Evolutionary conservation across 2,113 vertebrate species (phyloP).

Genomic region (Marmota monax): DNA sequence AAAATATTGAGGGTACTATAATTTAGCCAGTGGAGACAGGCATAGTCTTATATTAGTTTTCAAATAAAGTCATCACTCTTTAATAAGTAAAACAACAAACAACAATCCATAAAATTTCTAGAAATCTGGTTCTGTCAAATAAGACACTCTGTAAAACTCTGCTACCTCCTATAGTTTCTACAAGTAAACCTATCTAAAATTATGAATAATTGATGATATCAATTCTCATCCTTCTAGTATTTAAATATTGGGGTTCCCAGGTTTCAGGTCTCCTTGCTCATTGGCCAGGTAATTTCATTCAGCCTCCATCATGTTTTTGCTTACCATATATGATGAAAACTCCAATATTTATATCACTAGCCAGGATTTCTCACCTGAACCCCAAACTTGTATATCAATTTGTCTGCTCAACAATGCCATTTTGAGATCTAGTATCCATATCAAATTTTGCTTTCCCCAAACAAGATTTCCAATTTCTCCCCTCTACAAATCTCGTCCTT

Average conservation of each 20-base stretch:
- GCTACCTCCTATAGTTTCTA: background rate
- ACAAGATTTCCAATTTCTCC: conserved; percentile 17
- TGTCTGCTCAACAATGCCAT: background rate
- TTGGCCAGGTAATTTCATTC: background rate
- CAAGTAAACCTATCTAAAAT: conserved; percentile 18
- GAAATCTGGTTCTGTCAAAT: conserved; percentile 8
- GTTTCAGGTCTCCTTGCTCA: background rate
- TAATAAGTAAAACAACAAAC: conserved; percentile 24
- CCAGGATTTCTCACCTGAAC: background rate
- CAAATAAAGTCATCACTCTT: conserved; percentile 54
- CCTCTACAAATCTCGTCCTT: background rate
- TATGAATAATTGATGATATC: background rate
- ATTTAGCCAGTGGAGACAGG: background rate
- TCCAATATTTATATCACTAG: conserved; percentile 11
- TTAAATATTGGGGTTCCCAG: conserved; percentile 23
- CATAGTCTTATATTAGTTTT: conserved; percentile 48
- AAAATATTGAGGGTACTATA: background rate
- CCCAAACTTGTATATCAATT: background rate
- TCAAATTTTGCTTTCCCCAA: conserved; percentile 15
- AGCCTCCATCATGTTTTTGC: background rate
- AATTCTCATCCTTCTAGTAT: background rate
- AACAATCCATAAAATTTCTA: conserved; percentile 24
- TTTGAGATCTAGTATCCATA: background rate
- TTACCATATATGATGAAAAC: background rate
- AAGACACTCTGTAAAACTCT: background rate